Base-by-base conservation (phyloP, 2,113 vertebrate species). In the Notechis scutatus region DNA sequence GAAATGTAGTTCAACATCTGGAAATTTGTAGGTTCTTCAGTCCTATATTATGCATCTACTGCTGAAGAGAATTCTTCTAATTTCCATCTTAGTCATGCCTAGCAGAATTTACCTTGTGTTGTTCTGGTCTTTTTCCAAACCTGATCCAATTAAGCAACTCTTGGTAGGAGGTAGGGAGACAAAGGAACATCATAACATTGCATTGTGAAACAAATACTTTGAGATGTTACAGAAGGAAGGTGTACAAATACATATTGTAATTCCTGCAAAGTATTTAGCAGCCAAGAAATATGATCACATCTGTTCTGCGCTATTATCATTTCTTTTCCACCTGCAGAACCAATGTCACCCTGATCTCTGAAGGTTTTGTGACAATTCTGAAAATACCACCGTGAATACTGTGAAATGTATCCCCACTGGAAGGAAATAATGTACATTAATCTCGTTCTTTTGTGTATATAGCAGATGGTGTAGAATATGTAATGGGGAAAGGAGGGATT, bases 401-500 rank as follows among this genome's bases (percentile, higher is more conserved):
- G 88, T 69, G 34, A 94, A 94, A 94, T 89, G 0, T 34, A 94
- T 87, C 5, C 4, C 34, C 92, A 87, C 50, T 57, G 18, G 39
- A 95, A 91, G 15, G 94, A 96, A 96, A 95, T 69, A 94, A 88
- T 85, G 88, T 42, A 92, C 94, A 45, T 7, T 96, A 94, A 95
- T 93, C 93, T 94, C 93, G 2, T 1, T 59, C 59, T 93, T 94
- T 96, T 93, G 5, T 92, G 54, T 87, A 8, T 95, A 61, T 95
- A 89, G 93, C 87, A 94, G 91, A 92, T 93, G 85, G 23, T 50
- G 0, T 93, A 50, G 90, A 5, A 81, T 95, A 91, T 55, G 81
- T 26, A 5, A 90, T 3, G 20, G n/a, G 61, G 91, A 92, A 95
- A 94, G 93, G 12, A 21, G 92, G 89, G 0, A 23, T 34, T 7